Conservation (phyloP, 1,140 invertebrate species). For the Acromyrmex heyeri region DNA sequence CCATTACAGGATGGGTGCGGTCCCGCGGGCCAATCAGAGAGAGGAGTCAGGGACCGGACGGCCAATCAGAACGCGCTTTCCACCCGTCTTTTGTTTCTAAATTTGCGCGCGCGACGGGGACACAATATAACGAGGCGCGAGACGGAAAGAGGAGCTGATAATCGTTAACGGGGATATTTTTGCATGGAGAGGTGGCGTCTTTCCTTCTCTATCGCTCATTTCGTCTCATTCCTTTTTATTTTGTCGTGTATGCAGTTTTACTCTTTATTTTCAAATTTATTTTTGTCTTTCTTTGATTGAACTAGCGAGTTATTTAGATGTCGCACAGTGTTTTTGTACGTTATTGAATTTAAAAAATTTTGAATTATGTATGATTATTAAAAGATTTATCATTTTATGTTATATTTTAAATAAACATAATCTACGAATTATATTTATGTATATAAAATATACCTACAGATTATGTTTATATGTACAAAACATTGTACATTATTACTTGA, state of each 20-base stretch:
- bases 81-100: conserved; percentile 85
- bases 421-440: background rate
- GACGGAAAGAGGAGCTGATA: conserved; percentile 78
- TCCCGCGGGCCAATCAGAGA: conserved; percentile 86
- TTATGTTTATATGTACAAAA: background rate
- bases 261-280: conserved; percentile 26
- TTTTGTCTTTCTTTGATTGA: conserved; percentile 36
- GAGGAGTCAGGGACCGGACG: conserved; percentile 79
- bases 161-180: conserved; percentile 86
- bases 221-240: conserved; percentile 20
- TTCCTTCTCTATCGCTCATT: conserved; percentile 49
- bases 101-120: conserved; percentile 82
- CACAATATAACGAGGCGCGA: conserved; percentile 84
- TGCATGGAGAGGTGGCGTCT: conserved; percentile 71
- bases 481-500: background rate
- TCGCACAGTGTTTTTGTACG: background rate
- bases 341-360: background rate
- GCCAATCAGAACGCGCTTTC: conserved; percentile 84
- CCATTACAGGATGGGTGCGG: conserved; percentile 87
- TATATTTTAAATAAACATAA: background rate
- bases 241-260: conserved; percentile 7
- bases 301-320: conserved; percentile 23
- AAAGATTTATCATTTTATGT: background rate
- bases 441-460: background rate
- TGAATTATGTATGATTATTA: background rate